phyloP scores from a whole-genome alignment of 2,888 invertebrate genomes.

The Ischnus inquisitorius region DNA sequence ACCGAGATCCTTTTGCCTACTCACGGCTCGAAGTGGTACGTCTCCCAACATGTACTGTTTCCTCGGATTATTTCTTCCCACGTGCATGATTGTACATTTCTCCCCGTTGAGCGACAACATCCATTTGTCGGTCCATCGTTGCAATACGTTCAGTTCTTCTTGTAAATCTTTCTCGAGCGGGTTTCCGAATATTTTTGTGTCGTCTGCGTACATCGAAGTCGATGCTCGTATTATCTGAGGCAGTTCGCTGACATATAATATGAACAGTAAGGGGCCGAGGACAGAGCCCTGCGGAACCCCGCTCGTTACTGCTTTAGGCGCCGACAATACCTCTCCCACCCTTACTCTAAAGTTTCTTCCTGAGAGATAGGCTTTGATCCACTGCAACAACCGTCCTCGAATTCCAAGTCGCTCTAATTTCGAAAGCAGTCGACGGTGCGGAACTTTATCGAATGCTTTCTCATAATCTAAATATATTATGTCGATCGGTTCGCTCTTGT shows the following conservation, averaged over 20 bases:
- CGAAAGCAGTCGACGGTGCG: background rate
- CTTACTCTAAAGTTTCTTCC: too few relatives aligned
- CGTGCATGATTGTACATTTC: slow-evolving; percentile 32
- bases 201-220: slow-evolving; percentile 34
- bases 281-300: slow-evolving; percentile 6
- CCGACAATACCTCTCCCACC: too few relatives aligned
- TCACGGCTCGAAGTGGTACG: too few relatives aligned
- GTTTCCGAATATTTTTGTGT: slow-evolving; percentile 42
- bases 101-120: slow-evolving; percentile 28
- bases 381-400: too few relatives aligned
- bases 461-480: background rate
- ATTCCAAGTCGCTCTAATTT: too few relatives aligned
- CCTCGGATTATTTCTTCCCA: too few relatives aligned
- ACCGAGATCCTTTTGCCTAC: too few relatives aligned
- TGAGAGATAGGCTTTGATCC: too few relatives aligned
- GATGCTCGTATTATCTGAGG: background rate
- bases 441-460: background rate
- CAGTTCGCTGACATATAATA: background rate
- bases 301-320: background rate
- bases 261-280: too few relatives aligned
- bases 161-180: slow-evolving; percentile 43
- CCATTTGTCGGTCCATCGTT: slow-evolving; percentile 33
- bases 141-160: slow-evolving; percentile 7
- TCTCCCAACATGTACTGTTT: too few relatives aligned
- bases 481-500: background rate